These are phyloP conservation scores for Falco berigora DNA, from an alignment of 2,797 vertebrate genomes.

Conservation along the genomic window DNA sequence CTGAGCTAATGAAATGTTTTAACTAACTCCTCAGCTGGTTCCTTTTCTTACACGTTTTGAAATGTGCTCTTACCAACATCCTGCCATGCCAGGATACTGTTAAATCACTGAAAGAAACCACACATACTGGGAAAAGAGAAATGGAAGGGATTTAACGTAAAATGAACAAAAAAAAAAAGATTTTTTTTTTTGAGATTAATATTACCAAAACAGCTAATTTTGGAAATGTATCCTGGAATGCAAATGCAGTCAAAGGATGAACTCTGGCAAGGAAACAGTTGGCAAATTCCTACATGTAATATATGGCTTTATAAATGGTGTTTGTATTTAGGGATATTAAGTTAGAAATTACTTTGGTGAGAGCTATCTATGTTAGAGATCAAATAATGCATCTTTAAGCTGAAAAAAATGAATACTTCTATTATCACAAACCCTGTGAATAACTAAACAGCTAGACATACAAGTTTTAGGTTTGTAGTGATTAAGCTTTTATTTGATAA, in stretches of 20 bases:
- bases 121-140: not conserved
- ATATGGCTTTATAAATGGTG: not conserved
- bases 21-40: not conserved
- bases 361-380: not conserved
- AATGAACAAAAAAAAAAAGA: not conserved
- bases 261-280: not conserved
- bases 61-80: not conserved
- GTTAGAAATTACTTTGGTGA: not conserved
- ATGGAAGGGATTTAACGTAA: not conserved
- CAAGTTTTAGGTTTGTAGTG: not conserved
- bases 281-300: not conserved
- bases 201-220: not conserved
- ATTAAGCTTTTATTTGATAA: not conserved
- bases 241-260: not conserved
- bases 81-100: not conserved
- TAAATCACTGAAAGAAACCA: not conserved
- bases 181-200: not conserved
- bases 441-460: not conserved
- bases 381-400: not conserved
- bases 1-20: not conserved
- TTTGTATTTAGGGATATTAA: not conserved
- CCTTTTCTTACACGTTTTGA: not conserved
- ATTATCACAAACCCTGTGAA: not conserved
- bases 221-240: not conserved
- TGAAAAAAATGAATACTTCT: not conserved